Conservation (phyloP, 2,797 vertebrate genomes). For the Siniperca undulata region DNA sequence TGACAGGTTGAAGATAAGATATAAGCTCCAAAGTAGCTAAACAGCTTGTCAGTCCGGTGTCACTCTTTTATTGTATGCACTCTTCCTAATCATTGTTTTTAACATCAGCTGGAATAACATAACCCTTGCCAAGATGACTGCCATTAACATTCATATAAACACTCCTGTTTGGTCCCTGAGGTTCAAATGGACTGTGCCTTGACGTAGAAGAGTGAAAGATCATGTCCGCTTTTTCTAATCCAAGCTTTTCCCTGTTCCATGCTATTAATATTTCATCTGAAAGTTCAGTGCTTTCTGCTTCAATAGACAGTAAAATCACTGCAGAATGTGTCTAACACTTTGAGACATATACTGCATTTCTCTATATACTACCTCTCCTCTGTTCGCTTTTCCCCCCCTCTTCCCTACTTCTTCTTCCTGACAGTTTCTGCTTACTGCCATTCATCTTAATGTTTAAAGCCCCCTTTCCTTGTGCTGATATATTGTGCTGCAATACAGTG, state of each 20-base stretch:
- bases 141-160: constrained; percentile 54
- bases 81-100: constrained; percentile 52
- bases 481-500: constrained; percentile 67
- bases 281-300: constrained; percentile 84
- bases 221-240: constrained; percentile 74
- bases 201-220: constrained; percentile 76
- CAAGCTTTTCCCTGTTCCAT: constrained; percentile 75
- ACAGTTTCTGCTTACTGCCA: constrained; percentile 59
- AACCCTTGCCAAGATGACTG: constrained; percentile 41
- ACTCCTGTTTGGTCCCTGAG: constrained; percentile 44
- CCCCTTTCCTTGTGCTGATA: constrained; percentile 58
- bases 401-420: constrained; percentile 43
- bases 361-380: constrained; percentile 56
- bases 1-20: constrained; percentile 57
- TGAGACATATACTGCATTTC: constrained; percentile 75
- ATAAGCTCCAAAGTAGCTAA: constrained; percentile 44
- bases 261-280: constrained; percentile 85
- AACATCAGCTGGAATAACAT: constrained; percentile 27
- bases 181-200: constrained; percentile 66
- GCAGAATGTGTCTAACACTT: constrained; percentile 77
- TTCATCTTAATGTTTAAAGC: constrained; percentile 78
- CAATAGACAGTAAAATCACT: constrained; percentile 83
- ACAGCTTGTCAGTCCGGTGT: constrained; percentile 40
- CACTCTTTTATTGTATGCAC: constrained; percentile 27
- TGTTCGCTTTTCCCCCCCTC: constrained; percentile 16